Base-by-base conservation (phyloP, 1,140 invertebrate species). In the Neocloeon triangulifer region DNA sequence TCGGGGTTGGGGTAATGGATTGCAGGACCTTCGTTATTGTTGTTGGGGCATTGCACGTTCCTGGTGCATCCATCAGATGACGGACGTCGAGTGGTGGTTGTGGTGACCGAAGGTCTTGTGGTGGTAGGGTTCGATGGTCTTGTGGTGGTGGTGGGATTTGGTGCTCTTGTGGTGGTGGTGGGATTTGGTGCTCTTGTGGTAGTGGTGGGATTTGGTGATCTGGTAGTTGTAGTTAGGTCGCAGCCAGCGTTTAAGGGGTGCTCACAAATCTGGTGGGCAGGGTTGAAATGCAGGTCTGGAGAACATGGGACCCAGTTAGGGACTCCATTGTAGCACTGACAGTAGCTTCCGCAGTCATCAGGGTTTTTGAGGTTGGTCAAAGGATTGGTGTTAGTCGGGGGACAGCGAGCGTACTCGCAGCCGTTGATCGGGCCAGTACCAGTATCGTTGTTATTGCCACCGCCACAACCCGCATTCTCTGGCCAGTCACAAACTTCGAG, bases 281-380 rank as follows among this genome's bases (percentile, higher is more conserved):
- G 34, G 34, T 48, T 48, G 29, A 42, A 47, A 13, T 44, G 34
- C 3, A 43, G 28, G 7, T 39, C 39, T 1, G 19, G 2, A 8
- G 37, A 39, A 25, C 44, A 46, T 6, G 30, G 18, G 8, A 44
- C 39, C 13, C 37, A 30, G 25, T 41, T 35, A 3, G 45, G 37
- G 16, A 19, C 33, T 19, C 42, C 40, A 21, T 39, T 19, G n/a
- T 28, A 29, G 35, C 56, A 60, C 5, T 35, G 18, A 26, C 46
- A 56, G 32, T 47, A 59, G 4, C 30, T 29, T 1, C 21, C 8
- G 20, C 54, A 59, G 25, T 44, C 32, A 1, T 35, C 12, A 8
- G 41, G 36, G 17, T 38, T 25, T n/a, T 13, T 2, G 29, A 30
- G 2, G 15, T 4, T 17, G 13, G 9, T 5, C 8, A 6, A 5